These are phyloP conservation scores for Melopsittacus undulatus DNA, from an alignment of 2,797 vertebrate genomes.

Conservation along the genomic window DNA sequence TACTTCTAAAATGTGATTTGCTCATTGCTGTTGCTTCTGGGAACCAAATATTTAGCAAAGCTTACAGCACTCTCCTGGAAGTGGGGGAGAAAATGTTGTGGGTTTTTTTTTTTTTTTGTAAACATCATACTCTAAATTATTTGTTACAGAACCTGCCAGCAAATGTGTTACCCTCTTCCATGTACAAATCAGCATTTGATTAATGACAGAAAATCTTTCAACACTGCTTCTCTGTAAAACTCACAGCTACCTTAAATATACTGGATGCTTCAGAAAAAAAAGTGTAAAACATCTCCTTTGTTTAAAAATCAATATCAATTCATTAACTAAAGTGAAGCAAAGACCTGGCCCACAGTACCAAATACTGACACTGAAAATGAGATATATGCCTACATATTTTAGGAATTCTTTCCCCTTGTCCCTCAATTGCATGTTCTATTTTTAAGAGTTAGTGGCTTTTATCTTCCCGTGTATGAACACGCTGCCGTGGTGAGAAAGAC, in stretches of 20 bases:
- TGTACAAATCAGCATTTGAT: neutral
- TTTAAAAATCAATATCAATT: constrained; percentile 31
- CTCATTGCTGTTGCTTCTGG: neutral
- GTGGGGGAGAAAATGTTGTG: neutral
- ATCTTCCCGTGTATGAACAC: neutral
- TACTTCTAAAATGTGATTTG: neutral
- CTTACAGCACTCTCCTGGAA: neutral
- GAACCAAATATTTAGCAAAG: neutral
- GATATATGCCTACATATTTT: neutral
- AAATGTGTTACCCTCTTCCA: neutral
- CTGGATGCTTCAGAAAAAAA: neutral
- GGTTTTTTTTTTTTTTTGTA: neutral
- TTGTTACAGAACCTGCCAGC: neutral
- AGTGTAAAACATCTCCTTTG: neutral
- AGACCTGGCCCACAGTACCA: neutral
- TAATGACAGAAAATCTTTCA: neutral
- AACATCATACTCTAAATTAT: neutral
- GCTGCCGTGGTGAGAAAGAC: neutral
- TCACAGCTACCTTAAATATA: neutral
- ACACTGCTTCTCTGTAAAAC: neutral
- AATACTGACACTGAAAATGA: neutral
- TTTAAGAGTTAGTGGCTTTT: neutral
- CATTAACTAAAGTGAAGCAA: neutral
- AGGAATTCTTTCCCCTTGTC: neutral
- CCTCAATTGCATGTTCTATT: neutral